Evolutionary conservation across 2,888 invertebrate species (phyloP).

Genomic region (Melanchra persicariae): DNA sequence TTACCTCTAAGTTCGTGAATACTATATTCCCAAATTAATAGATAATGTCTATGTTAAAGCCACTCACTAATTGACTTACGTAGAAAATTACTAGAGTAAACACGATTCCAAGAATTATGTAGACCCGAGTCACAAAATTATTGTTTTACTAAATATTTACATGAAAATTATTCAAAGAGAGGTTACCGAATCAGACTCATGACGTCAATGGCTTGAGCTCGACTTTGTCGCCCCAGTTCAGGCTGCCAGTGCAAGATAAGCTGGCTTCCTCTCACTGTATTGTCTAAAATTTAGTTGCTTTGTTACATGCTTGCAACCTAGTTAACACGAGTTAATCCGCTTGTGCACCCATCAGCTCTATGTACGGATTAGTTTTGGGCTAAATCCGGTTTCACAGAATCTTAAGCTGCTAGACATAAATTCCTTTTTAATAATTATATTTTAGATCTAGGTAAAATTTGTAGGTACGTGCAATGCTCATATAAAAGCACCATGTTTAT

Average conservation of each 20-base stretch:
- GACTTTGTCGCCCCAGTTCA: conserved; percentile 67
- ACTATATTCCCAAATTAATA: conserved; percentile 18
- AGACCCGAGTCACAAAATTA: conserved; percentile 37
- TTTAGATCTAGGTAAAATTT: neutral
- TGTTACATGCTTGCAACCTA: conserved; percentile 71
- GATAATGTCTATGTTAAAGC: conserved; percentile 31
- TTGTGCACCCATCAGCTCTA: conserved; percentile 51
- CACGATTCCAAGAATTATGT: conserved; percentile 33
- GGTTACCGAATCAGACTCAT: conserved; percentile 55
- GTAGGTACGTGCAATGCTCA: too few relatives aligned
- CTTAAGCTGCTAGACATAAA: conserved; percentile 16
- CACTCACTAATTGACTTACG: conserved; percentile 43
- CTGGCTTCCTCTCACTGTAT: conserved; percentile 74
- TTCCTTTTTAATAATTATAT: neutral
- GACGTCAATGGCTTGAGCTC: conserved; percentile 56
- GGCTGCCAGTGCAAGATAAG: conserved; percentile 80
- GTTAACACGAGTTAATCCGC: conserved; percentile 64
- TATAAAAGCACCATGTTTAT: too few relatives aligned
- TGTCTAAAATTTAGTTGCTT: conserved; percentile 78
- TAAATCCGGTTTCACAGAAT: conserved; percentile 32
- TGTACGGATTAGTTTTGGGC: conserved; percentile 45
- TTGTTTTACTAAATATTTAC: conserved; percentile 61
- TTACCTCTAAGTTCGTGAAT: conserved; percentile 14
- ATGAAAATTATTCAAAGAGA: conserved; percentile 59
- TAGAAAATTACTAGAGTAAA: conserved; percentile 46